Conservation (phyloP, 1,140 invertebrate species). For the Penaeus japonicus region DNA sequence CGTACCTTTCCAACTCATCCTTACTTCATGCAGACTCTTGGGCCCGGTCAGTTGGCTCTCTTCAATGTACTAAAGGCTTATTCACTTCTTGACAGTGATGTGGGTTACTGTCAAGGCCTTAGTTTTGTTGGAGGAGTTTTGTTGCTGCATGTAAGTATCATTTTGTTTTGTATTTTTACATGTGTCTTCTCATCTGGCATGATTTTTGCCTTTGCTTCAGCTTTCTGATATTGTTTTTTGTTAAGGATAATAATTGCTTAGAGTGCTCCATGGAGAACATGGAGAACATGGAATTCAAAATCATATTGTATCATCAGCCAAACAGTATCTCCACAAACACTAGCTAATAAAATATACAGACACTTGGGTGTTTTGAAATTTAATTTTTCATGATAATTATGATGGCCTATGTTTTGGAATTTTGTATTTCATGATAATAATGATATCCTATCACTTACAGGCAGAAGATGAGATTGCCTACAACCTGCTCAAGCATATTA, state of each 20-base stretch:
- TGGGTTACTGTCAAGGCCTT: conserved; percentile 95
- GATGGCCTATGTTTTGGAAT: neutral
- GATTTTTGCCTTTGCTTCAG: too few species aligned
- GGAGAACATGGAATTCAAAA: too few species aligned
- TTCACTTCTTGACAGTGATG: conserved; percentile 90
- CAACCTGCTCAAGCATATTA: conserved; percentile 84
- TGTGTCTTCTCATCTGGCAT: neutral
- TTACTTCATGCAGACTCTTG: conserved; percentile 87
- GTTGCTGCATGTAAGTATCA: conserved; percentile 83
- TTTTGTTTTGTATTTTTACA: neutral
- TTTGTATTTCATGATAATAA: conserved; percentile 2
- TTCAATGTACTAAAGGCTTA: conserved; percentile 97
- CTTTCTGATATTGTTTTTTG: too few species aligned
- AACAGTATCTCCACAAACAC: too few species aligned
- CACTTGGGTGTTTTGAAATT: too few species aligned
- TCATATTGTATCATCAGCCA: too few species aligned
- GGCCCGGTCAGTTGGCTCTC: conserved; percentile 88
- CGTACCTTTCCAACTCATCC: conserved; percentile 94
- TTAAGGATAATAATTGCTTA: too few species aligned
- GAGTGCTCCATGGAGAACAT: too few species aligned
- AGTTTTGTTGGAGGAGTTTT: conserved; percentile 94
- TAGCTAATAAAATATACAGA: too few species aligned
- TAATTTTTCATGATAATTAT: too few species aligned
- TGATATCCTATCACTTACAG: conserved; percentile 68
- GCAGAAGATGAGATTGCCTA: conserved; percentile 91